These are phyloP conservation scores for Bugula neritina DNA, from an alignment of 2,888 invertebrate genomes.

Conservation along the genomic window DNA sequence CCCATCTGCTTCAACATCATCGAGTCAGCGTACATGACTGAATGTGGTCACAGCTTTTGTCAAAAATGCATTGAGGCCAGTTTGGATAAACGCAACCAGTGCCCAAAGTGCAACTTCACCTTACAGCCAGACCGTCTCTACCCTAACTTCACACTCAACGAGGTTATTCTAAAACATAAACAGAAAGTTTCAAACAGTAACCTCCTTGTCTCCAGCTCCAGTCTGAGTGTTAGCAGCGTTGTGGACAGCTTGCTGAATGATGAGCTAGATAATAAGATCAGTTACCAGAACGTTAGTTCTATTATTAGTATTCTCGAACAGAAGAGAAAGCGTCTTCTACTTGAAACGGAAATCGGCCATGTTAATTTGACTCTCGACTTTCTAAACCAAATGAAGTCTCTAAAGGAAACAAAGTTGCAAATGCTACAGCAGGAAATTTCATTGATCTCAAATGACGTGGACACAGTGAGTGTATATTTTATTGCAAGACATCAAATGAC, in stretches of 20 bases:
- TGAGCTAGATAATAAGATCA: conserved; percentile 54
- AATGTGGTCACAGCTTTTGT: conserved; percentile 89
- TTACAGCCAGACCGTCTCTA: conserved; percentile 66
- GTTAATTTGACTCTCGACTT: conserved; percentile 7
- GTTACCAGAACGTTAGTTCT: conserved; percentile 72
- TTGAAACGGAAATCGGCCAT: conserved; percentile 57
- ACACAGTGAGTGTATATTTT: background rate
- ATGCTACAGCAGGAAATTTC: background rate
- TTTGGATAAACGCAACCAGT: conserved; percentile 64
- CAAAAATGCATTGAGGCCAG: conserved; percentile 69
- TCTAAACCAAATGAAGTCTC: background rate
- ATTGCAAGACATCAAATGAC: background rate
- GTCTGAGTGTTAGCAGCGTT: conserved; percentile 31
- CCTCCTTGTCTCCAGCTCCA: conserved; percentile 40
- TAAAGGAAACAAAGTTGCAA: background rate
- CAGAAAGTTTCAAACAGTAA: conserved; percentile 34
- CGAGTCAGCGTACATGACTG: conserved; percentile 81
- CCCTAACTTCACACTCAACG: conserved; percentile 76
- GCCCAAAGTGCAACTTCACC: conserved; percentile 75
- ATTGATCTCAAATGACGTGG: conserved; percentile 12
- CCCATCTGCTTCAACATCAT: conserved; percentile 84
- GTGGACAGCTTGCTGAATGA: conserved; percentile 29
- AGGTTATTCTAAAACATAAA: conserved; percentile 67
- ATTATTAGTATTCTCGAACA: conserved; percentile 74
- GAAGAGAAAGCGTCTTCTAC: conserved; percentile 72